Conservation (phyloP, 2,888 invertebrate genomes). For the Agrochola litura region DNA sequence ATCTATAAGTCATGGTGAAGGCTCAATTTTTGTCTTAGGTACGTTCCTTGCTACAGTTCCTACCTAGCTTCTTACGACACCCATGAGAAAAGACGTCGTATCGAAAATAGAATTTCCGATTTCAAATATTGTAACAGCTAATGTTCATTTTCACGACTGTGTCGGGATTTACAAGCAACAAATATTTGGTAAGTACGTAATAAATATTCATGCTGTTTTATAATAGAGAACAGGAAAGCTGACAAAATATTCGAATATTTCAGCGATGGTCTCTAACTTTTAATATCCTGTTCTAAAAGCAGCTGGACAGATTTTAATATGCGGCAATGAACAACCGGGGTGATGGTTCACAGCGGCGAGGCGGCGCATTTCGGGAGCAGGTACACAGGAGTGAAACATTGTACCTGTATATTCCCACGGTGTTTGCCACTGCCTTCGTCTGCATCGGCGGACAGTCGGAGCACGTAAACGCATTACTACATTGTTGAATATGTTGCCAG, state of each 20-base stretch:
- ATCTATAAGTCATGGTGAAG: slow-evolving; percentile 14
- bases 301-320: slow-evolving; percentile 21
- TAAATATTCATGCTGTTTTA: slow-evolving; percentile 49
- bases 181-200: slow-evolving; percentile 50
- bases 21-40: slow-evolving; percentile 14
- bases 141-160: slow-evolving; percentile 57
- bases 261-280: slow-evolving; percentile 12
- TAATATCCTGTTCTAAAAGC: slow-evolving; percentile 29
- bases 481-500: slow-evolving; percentile 58
- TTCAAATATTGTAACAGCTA: slow-evolving; percentile 55
- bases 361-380: not conserved
- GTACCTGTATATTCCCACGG: slow-evolving; percentile 55
- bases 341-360: not conserved
- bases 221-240: slow-evolving; percentile 15
- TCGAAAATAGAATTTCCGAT: slow-evolving; percentile 55
- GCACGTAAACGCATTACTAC: slow-evolving; percentile 64
- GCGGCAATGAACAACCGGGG: slow-evolving; percentile 12
- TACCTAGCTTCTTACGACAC: slow-evolving; percentile 32
- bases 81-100: slow-evolving; percentile 42
- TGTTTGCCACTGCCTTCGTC: slow-evolving; percentile 23
- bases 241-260: slow-evolving; percentile 39
- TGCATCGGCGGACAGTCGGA: slow-evolving; percentile 55
- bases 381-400: slow-evolving; percentile 26
- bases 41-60: not conserved
- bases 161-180: slow-evolving; percentile 44